Evolutionary conservation across 2,888 invertebrate species (phyloP), one percentile per base, ranked within the genome.

Genomic region (Gastracanthus pulcherrimus): DNA sequence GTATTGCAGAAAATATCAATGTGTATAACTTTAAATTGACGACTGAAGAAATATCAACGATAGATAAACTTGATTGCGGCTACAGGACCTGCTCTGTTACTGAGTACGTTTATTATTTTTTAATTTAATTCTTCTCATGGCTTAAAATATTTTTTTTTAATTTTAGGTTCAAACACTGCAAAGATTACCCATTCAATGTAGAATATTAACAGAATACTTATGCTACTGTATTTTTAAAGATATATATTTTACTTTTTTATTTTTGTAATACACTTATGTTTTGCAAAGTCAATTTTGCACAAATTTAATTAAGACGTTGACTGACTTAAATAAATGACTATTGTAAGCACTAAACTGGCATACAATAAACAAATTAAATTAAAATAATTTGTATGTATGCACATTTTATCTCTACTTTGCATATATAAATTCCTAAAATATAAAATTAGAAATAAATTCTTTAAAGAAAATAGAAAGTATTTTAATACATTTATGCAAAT

Each of bases 11-110:
- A 87, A 95, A 96, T 90, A 93, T 94, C 84, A 85, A 94, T 74
- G 93, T 95, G 36, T 94, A 93, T 85, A 94, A 95, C 87, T 95
- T 95, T 89, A 90, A 93, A 69, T 90, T 95, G 74, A 88, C 92
- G 0, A 85, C 89, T 0, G 93, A 94, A 0, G 95, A 95, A 83
- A 87, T 93, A 85, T 83, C 86, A 9, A 64, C 81, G 3, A 86
- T 93, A 16, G 87, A 90, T 36, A 83, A 86, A 4, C 89, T 93
- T 48, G 89, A 92, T 80, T 86, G 87, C 55, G 88, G 89, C 36
- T 85, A 85, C 4, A 84, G 89, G 62, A 80, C 87, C 58, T 87
- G 87, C 31, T 9, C 82, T 23, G 78, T 84, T 58, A 11, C n/a
- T 13, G 83, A 85, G 88, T 88, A 85, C 76, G n/a, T n/a, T 78